Evolutionary conservation across 2,113 vertebrate species (phyloP), one percentile per base, ranked within the genome.

Genomic region (Petrocephalus microphthalmus): DNA sequence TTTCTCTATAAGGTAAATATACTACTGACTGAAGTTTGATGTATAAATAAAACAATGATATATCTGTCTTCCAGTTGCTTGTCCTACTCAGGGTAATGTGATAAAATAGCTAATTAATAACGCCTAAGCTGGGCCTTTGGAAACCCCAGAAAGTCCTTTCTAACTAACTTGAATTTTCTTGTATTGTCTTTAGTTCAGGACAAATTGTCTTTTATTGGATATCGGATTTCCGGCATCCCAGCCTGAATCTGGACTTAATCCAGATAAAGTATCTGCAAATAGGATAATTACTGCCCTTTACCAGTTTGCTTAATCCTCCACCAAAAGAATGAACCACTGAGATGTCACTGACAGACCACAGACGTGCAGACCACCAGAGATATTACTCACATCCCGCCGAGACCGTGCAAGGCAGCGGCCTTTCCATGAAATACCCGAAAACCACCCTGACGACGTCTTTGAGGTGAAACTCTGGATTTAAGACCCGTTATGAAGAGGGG

Each of bases 271-370:
- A 15, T 33, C 25, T 54, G 22, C 2, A 85, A 53, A 85, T 33
- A 37, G 84, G 42, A 33, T 49, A 85, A 85, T 83, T 83, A 49
- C 81, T 19, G 29, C 13, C 15, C 49, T 85, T 54, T 54, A 85
- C 84, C 84, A 85, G 51, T 49, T 85, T 84, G 54, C 52, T 85
- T 54, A 53, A 54, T 85, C 51, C 25, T 42, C n/a, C 52, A 52
- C 49, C 33, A 7, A 56, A 54, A 54, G 22, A 53, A 53, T 53
- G 52, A 85, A 33, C 13, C 52, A 5, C 15, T 54, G 84, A 53
- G 56, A 54, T 56, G 84, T 37, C 17, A 29, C n/a, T 85, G 84
- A 54, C 51, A 33, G 84, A 56, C 84, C 84, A 54, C 84, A 85
- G 84, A 54, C 25, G n/a, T 54, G 52, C 25, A 13, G 15, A 54